Base-by-base conservation (phyloP, 2,797 vertebrate species). In the Myotis planiceps region DNA sequence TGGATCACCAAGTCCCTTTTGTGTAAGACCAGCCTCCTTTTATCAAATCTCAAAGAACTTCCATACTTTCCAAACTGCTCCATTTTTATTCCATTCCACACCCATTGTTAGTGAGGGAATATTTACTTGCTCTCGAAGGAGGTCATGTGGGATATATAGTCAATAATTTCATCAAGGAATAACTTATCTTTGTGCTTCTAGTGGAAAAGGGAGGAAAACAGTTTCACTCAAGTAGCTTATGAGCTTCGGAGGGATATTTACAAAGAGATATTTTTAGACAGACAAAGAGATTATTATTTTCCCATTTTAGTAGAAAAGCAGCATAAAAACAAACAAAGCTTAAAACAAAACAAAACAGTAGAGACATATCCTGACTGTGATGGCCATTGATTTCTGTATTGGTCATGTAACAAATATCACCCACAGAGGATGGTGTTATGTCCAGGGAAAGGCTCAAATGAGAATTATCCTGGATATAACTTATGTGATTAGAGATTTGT, bases 91-190 rank as follows among this genome's bases (percentile, higher is more conserved):
- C 71, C 93, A 72, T 32, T 25, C 53, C 75, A 89, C 37, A 34
- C 42, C 91, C 86, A 60, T 71, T 96, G 96, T 90, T 90, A 88
- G 21, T 85, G 90, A 92, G 92, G 88, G 92, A 94, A 92, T 97
- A 92, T 96, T 97, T 93, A 95, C 94, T 95, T 55, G 75, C 88
- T 96, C 13, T 68, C 42, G 72, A 93, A 92, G 93, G 71, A 55
- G 90, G 69, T 37, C 94, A 84, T 72, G 60, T 32, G 65, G 91
- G 93, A 96, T 55, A 42, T 21, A 37, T 7, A 94, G 93, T 95
- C 93, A n/a, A 91, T 95, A 96, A 97, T 95, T 95, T 97, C 86
- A 96, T 96, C 92, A 96, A 96, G 91, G 88, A 96, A 82, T 94
- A 97, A 96, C 82, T 90, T 72, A 96, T 92, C 94, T 93, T 93